Percentiles rank a stretch among this genome's conserved stretches.
These are phyloP conservation scores for Zaprionus nigranus DNA, from an alignment of 1,140 invertebrate genomes.

Conservation along the genomic window DNA sequence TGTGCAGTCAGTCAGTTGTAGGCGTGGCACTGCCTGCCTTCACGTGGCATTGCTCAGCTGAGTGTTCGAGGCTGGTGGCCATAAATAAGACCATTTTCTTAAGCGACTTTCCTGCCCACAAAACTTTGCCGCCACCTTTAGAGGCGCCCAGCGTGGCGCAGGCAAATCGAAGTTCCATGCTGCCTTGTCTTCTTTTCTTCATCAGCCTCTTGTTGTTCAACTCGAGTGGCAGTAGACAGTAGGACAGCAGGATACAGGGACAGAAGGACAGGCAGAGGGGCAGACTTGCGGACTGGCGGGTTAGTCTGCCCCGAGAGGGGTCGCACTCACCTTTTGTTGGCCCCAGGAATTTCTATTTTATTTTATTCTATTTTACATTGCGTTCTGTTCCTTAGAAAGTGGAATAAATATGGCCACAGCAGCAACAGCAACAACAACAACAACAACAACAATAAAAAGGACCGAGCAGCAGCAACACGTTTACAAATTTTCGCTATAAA, in stretches of 20 bases:
- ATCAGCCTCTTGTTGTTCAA: constrained; percentile 9
- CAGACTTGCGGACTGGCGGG: background rate
- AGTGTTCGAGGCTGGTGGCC: constrained; percentile 39
- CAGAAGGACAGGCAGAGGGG: background rate
- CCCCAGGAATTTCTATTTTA: constrained; percentile 59
- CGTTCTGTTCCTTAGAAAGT: constrained; percentile 17
- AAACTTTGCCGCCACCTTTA: constrained; percentile 41
- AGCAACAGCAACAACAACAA: background rate
- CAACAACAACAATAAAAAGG: constrained; percentile 2
- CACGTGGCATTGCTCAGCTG: constrained; percentile 27
- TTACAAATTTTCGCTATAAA: constrained; percentile 53
- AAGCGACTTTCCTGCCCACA: constrained; percentile 36
- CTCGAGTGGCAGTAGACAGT: background rate
- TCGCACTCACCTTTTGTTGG: constrained; percentile 64
- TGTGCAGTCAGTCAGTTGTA: too few relatives aligned
- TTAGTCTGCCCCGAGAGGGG: constrained; percentile 15
- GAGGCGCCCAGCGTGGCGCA: constrained; percentile 9
- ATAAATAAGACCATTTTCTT: constrained; percentile 69
- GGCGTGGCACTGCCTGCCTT: background rate
- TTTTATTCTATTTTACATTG: constrained; percentile 63
- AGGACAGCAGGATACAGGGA: too few relatives aligned
- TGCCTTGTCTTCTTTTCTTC: constrained; percentile 9
- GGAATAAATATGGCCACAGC: constrained; percentile 4
- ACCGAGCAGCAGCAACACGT: constrained; percentile 16
- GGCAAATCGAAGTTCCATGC: constrained; percentile 37